Evolutionary conservation across 2,797 vertebrate genomes (phyloP).

Genomic region (Eidolon dupreanum): DNA sequence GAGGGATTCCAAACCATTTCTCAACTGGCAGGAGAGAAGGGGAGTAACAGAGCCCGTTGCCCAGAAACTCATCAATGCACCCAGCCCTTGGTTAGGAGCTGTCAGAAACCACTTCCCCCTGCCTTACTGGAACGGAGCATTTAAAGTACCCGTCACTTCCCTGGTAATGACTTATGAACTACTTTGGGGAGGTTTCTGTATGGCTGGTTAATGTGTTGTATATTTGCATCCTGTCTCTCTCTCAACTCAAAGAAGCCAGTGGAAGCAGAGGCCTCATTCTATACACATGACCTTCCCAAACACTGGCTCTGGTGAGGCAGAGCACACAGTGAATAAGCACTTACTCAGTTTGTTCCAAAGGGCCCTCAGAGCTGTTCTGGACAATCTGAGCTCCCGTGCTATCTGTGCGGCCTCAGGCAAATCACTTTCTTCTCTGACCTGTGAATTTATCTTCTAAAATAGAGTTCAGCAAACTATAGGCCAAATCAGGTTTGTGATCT

Average conservation of each 20-base stretch:
- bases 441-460: neutral
- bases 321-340: rapidly evolving
- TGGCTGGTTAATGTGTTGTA: neutral
- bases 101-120: neutral
- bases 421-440: neutral
- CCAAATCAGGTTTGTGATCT: neutral
- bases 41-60: neutral
- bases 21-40: neutral
- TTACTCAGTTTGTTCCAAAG: neutral
- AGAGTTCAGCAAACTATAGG: neutral
- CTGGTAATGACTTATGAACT: neutral
- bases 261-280: neutral
- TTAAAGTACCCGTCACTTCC: neutral
- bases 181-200: neutral
- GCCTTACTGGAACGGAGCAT: neutral
- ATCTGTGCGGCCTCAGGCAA: neutral
- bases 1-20: conserved; percentile 8
- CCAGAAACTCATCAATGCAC: neutral
- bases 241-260: neutral
- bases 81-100: neutral
- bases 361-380: neutral
- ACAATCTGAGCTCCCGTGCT: neutral
- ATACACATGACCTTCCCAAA: rapidly evolving
- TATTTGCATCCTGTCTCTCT: neutral
- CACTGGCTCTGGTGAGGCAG: neutral